phyloP scores from a whole-genome alignment of 2,113 vertebrate species.

The Petroica traversi region DNA sequence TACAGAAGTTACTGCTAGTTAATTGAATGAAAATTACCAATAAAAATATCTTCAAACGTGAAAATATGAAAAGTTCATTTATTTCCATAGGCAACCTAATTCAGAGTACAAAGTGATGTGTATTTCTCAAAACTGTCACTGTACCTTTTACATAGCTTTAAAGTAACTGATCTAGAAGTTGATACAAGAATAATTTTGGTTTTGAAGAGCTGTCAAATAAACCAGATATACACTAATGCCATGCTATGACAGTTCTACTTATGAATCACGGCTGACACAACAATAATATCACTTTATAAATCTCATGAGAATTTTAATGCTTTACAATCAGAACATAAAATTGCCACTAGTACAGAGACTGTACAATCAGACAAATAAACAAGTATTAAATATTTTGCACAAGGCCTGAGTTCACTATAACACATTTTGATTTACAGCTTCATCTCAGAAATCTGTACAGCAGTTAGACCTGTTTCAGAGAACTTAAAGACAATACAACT shows the following conservation, averaged over 20 bases:
- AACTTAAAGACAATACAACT: background rate
- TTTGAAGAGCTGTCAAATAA: constrained; percentile 45
- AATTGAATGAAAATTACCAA: background rate
- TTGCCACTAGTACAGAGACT: constrained; percentile 32
- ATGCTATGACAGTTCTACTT: constrained; percentile 49
- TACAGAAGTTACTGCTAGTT: background rate
- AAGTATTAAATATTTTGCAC: constrained; percentile 58
- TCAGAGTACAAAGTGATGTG: constrained; percentile 78
- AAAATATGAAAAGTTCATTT: constrained; percentile 64
- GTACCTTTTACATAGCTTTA: constrained; percentile 73
- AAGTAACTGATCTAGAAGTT: constrained; percentile 70
- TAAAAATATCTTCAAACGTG: background rate
- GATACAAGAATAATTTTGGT: constrained; percentile 80
- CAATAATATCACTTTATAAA: constrained; percentile 39
- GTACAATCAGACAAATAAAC: constrained; percentile 55
- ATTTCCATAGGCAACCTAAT: constrained; percentile 64
- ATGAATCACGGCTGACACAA: constrained; percentile 49
- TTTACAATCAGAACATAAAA: constrained; percentile 57
- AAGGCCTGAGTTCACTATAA: constrained; percentile 64
- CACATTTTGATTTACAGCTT: constrained; percentile 54
- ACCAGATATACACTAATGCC: constrained; percentile 34
- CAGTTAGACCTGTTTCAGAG: constrained; percentile 4
- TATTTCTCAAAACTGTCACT: constrained; percentile 66
- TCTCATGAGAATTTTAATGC: constrained; percentile 21
- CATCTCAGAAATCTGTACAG: constrained; percentile 55